Conservation (phyloP, 1,140 invertebrate genomes). For the Tribolium castaneum region DNA sequence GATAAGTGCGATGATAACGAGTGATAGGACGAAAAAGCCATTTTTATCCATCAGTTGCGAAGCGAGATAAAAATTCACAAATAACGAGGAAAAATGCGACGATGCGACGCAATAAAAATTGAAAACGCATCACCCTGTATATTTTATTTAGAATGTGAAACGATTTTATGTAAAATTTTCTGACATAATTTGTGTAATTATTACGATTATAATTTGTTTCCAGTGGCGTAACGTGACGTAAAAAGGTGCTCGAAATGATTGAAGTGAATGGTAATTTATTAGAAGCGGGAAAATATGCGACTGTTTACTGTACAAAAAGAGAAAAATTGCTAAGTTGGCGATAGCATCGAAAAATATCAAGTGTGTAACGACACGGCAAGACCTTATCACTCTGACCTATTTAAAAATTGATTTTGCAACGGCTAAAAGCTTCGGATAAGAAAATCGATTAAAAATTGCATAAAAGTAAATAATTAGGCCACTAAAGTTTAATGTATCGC, state of each 20-base stretch:
- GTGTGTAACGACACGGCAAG: background rate
- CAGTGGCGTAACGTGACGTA: conserved; percentile 13
- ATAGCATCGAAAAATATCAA: background rate
- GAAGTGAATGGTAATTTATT: background rate
- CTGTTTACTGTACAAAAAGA: background rate
- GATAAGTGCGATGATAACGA: background rate
- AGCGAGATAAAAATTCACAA: conserved; percentile 22
- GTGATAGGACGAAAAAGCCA: conserved; percentile 8
- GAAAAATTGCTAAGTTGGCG: background rate
- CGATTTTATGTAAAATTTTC: background rate
- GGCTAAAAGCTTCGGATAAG: background rate
- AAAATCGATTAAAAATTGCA: background rate
- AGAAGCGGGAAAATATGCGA: background rate
- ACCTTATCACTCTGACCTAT: background rate
- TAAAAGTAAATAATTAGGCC: too few relatives aligned
- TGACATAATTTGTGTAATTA: conserved; percentile 17
- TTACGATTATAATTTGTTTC: conserved; percentile 16
- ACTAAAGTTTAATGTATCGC: too few relatives aligned
- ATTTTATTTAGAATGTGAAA: background rate
- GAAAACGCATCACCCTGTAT: too few relatives aligned
- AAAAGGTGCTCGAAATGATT: background rate
- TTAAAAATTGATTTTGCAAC: background rate
- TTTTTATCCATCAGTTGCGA: conserved; percentile 16
- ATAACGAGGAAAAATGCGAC: background rate
- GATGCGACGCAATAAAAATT: background rate